Percentiles rank a stretch among this genome's conserved stretches.
These are phyloP conservation scores for Dreissena polymorpha DNA, from an alignment of 1,140 invertebrate genomes.

Conservation along the genomic window DNA sequence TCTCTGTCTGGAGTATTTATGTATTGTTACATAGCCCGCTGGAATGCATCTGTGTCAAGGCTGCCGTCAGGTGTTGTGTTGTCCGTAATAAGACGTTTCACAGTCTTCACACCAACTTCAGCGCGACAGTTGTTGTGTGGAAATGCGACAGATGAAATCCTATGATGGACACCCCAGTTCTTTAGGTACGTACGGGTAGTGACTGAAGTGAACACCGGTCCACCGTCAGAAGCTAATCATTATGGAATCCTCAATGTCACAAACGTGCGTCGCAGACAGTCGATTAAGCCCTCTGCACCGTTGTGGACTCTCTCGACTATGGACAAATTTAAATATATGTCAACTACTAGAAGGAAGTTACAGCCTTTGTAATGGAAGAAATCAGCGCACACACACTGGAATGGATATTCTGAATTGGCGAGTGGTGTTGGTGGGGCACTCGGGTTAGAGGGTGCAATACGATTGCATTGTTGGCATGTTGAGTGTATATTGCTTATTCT, in stretches of 20 bases:
- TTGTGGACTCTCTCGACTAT: slow-evolving; percentile 53
- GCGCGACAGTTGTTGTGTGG: slow-evolving; percentile 56
- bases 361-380: slow-evolving; percentile 53
- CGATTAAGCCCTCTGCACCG: slow-evolving; percentile 50
- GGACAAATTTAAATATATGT: slow-evolving; percentile 62
- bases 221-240: slow-evolving; percentile 55
- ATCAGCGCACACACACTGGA: slow-evolving; percentile 62
- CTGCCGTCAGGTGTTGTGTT: slow-evolving; percentile 51
- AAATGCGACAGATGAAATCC: slow-evolving; percentile 57
- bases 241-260: slow-evolving; percentile 61
- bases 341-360: slow-evolving; percentile 57
- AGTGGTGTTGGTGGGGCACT: slow-evolving; percentile 49
- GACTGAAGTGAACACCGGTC: slow-evolving; percentile 54
- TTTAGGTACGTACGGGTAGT: slow-evolving; percentile 50
- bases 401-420: slow-evolving; percentile 59
- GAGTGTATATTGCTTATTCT: slow-evolving; percentile 26
- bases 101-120: slow-evolving; percentile 59
- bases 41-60: slow-evolving; percentile 49
- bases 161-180: slow-evolving; percentile 54
- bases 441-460: slow-evolving; percentile 52
- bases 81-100: slow-evolving; percentile 58
- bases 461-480: slow-evolving; percentile 49
- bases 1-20: slow-evolving; percentile 58
- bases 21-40: slow-evolving; percentile 58
- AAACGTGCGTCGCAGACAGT: slow-evolving; percentile 51